Evolutionary conservation across 23 tunicate genomes (phyloP), one percentile per base, ranked within the genome.

Genomic region (Trididemnum nubilum): DNA sequence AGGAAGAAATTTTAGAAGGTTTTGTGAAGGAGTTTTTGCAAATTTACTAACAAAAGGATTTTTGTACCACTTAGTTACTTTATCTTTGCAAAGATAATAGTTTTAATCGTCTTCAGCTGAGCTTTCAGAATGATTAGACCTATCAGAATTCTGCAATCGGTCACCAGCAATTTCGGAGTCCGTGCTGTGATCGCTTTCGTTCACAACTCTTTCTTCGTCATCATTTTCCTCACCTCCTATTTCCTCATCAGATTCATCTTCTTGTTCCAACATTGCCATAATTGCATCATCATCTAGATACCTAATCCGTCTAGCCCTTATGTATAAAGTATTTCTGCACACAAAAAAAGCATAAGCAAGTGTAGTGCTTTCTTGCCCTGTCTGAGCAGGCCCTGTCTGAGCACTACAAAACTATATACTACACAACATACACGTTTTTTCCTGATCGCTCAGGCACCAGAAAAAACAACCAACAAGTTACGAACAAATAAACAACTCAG

Each of bases 221-320:
- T 67, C 74, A 67, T 67, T 33, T 67, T 67, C 74, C 18, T 67
- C 38, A 33, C 74, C n/a, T 67, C 74, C 38, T 67, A 67, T 67
- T 67, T 67, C 74, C 38, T 67, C 74, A 67, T 67, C 74, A 67
- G 74, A 67, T 67, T 31, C 37, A 67, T 67, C 38, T 31, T 67
- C 74, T 67, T 32, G 38, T 33, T 31, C 12, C 74, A 67, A 24
- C 38, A 33, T 31, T 31, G 74, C 74, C 38, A 37, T 67, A 67
- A 67, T 67, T 67, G 37, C 38, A 67, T 67, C 74, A 67, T 31
- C 38, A 67, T 32, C 74, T 67, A 67, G 4, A 33, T 31, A 32
- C 38, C 74, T 67, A 67, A 31, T 67, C 74, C 67, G 29, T 61
- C 67, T n/a, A 61, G 67, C 67, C 67, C 15, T 61, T 61, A 44